Base-by-base conservation (phyloP, 2,797 vertebrate genomes). In the Gobionotothen gibberifrons region DNA sequence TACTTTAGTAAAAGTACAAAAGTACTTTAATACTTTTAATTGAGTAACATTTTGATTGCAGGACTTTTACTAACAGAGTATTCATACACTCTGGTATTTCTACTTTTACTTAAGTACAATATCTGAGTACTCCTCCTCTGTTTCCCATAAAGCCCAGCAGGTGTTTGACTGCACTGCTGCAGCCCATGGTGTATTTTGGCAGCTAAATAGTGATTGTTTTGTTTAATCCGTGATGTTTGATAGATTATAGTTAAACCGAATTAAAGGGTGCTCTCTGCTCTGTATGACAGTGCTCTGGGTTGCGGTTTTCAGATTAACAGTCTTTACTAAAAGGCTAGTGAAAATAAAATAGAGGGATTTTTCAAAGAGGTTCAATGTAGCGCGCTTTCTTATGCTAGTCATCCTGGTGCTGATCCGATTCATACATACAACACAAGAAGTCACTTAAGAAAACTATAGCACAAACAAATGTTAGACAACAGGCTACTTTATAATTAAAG, bases 251-350 rank as follows among this genome's bases (percentile, higher is more conserved):
- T 1, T 0, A 1, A 40, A 59, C 71, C 76, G 68, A 75, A 79
- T 66, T 17, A 14, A 56, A 29, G 0, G 0, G 3, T 2, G 10
- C 8, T 3, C 7, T 9, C 5, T 43, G 0, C 1, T 62, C 4
- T 9, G 0, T 21, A 16, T 13, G 0, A 14, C 2, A 3, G 3
- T 0, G 2, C 0, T 22, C 12, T n/a, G 17, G 7, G 1, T 16
- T 0, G 0, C 0, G 7, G 40, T 14, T 40, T 46, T 14, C 2
- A 10, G 1, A 0, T 2, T 1, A 9, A 0, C 4, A 3, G n/a
- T 0, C 2, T 6, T 9, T 39, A 5, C 2, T 5, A 17, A 22
- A 39, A 49, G 2, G 11, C 1, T 3, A 5, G 1, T 13, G 3
- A 54, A 67, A 0, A 11, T 22, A 9, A 14, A 73, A 2, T 16